Conservation (phyloP, 1,140 invertebrate species). For the Bombyx mandarina region DNA sequence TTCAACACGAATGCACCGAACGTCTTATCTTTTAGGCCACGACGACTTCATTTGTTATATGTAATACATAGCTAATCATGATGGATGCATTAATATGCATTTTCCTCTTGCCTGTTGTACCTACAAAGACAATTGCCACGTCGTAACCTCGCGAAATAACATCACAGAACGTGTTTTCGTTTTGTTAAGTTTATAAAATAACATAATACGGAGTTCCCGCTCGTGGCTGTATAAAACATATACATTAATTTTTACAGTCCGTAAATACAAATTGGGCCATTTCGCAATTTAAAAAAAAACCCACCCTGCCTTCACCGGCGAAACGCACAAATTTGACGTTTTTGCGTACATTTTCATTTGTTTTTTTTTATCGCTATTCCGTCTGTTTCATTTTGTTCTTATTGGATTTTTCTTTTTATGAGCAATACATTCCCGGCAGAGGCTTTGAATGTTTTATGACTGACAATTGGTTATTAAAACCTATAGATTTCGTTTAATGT, state of each 20-base stretch:
- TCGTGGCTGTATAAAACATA: not conserved
- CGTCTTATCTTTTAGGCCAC: too few species aligned
- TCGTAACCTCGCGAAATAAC: too few species aligned
- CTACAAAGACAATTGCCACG: too few species aligned
- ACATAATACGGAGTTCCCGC: not conserved
- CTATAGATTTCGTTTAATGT: not conserved
- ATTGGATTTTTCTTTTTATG: conserved; percentile 23
- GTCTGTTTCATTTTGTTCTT: conserved; percentile 23
- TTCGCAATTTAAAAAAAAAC: conserved; percentile 14
- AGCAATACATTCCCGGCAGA: conserved; percentile 14
- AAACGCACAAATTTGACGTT: conserved; percentile 18
- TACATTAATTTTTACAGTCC: conserved; percentile 18
- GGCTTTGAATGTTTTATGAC: conserved; percentile 11
- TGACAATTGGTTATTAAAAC: conserved; percentile 7
- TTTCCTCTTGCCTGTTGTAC: too few species aligned
- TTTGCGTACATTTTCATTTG: conserved; percentile 25
- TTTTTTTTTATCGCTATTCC: conserved; percentile 20
- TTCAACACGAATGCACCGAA: too few species aligned
- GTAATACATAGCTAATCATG: too few species aligned
- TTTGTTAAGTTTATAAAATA: not conserved
- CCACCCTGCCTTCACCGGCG: not conserved
- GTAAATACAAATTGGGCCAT: conserved; percentile 22
- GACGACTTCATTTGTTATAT: too few species aligned
- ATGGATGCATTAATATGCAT: too few species aligned
- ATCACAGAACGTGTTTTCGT: not conserved